These are phyloP conservation scores for Cabera pusaria DNA, from an alignment of 2,888 invertebrate genomes.

Conservation along the genomic window DNA sequence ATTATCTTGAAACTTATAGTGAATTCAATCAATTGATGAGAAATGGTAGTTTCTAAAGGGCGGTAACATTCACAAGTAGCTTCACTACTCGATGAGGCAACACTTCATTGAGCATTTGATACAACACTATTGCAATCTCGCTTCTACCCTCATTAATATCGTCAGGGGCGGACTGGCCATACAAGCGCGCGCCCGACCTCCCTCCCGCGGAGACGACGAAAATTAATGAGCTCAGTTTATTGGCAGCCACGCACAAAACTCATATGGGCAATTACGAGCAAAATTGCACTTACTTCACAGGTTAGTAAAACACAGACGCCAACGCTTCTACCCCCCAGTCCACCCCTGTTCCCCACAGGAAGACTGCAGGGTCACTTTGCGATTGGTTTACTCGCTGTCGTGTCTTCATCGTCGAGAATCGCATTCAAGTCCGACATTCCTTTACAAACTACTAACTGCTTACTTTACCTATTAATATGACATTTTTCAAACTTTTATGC, in stretches of 20 bases:
- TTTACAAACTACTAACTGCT: conserved; percentile 37
- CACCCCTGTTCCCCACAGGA: conserved; percentile 81
- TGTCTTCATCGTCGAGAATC: conserved; percentile 60
- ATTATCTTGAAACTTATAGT: conserved; percentile 29
- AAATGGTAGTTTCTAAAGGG: conserved; percentile 48
- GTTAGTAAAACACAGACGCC: conserved; percentile 80
- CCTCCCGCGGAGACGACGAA: conserved; percentile 82
- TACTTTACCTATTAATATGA: conserved; percentile 32
- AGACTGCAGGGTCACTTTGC: conserved; percentile 79
- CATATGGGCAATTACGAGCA: conserved; percentile 83
- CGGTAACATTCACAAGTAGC: conserved; percentile 71
- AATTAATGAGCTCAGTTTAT: conserved; percentile 84
- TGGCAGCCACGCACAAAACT: conserved; percentile 84
- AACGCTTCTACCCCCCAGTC: conserved; percentile 79
- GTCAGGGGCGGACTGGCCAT: conserved; percentile 85
- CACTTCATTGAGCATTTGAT: conserved; percentile 71
- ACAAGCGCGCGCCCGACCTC: conserved; percentile 82
- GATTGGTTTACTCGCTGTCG: conserved; percentile 64
- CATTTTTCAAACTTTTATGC: conserved; percentile 57
- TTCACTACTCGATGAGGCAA: conserved; percentile 70
- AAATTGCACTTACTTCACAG: conserved; percentile 84
- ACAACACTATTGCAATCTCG: conserved; percentile 79
- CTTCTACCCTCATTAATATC: conserved; percentile 84
- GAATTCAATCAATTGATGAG: conserved; percentile 24
- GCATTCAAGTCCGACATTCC: conserved; percentile 61